Conservation (phyloP, 2,888 invertebrate species). For the Sceliomorpha sp. region DNA sequence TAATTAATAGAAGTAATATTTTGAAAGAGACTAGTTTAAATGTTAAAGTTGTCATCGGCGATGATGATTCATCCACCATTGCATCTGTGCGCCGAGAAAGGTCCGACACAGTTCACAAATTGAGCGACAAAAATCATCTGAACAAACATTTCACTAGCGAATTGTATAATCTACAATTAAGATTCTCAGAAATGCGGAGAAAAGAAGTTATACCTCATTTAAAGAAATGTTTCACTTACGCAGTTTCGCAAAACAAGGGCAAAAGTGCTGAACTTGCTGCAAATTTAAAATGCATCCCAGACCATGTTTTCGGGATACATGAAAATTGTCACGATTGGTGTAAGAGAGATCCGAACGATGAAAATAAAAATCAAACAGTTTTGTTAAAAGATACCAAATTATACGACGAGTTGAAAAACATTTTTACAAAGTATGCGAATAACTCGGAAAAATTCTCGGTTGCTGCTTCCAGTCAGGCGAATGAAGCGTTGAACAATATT, state of each 20-base stretch:
- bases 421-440: constrained; percentile 23
- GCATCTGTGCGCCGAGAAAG: constrained; percentile 45
- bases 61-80: constrained; percentile 61
- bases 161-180: constrained; percentile 47
- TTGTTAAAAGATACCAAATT: constrained; percentile 4
- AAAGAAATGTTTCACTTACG: constrained; percentile 32
- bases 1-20: constrained; percentile 53
- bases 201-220: constrained; percentile 21
- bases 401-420: constrained; percentile 13
- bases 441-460: constrained; percentile 16
- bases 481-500: constrained; percentile 17
- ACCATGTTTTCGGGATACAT: constrained; percentile 27
- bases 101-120: constrained; percentile 43
- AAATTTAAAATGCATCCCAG: constrained; percentile 25
- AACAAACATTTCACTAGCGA: constrained; percentile 53
- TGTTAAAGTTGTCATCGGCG: constrained; percentile 58
- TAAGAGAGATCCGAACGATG: background rate
- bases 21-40: constrained; percentile 53
- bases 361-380: constrained; percentile 1
- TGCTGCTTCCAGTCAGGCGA: constrained; percentile 18
- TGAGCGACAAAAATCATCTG: constrained; percentile 55
- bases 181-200: constrained; percentile 8
- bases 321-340: constrained; percentile 39
- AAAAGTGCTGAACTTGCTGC: constrained; percentile 1
- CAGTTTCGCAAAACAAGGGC: constrained; percentile 21